Percentiles rank a stretch among this genome's conserved stretches.
Evolutionary conservation across 2,888 invertebrate genomes (phyloP).

Genomic region (Ecliptopera silaceata): DNA sequence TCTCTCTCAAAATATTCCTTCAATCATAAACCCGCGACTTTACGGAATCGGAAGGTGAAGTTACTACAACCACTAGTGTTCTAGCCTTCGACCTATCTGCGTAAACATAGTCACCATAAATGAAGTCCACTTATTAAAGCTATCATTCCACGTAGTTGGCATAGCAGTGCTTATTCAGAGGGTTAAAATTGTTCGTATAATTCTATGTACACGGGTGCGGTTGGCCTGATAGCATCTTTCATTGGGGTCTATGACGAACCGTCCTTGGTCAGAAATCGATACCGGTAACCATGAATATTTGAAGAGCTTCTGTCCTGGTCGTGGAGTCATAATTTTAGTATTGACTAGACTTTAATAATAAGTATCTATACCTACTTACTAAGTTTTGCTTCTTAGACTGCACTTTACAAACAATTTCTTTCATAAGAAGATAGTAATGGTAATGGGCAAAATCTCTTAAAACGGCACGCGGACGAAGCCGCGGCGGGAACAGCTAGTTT

Average conservation of each 20-base stretch:
- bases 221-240: slow-evolving; percentile 73
- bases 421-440: too few relatives aligned
- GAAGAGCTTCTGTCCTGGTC: slow-evolving; percentile 61
- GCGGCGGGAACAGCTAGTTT: too few relatives aligned
- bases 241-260: slow-evolving; percentile 61
- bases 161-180: slow-evolving; percentile 18
- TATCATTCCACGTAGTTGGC: slow-evolving; percentile 13
- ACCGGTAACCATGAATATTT: slow-evolving; percentile 73
- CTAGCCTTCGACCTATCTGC: not conserved
- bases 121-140: slow-evolving; percentile 11
- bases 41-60: too few relatives aligned
- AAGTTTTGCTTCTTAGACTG: too few relatives aligned
- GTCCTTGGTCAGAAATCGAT: slow-evolving; percentile 58
- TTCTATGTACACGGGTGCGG: slow-evolving; percentile 64
- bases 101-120: not conserved
- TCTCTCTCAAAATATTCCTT: too few relatives aligned
- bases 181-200: slow-evolving; percentile 42
- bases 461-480: too few relatives aligned
- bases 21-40: too few relatives aligned
- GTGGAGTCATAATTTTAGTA: slow-evolving; percentile 14
- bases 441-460: too few relatives aligned
- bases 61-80: too few relatives aligned
- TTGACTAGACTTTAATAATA: not conserved
- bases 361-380: not conserved
- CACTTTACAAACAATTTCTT: too few relatives aligned